phyloP scores from a whole-genome alignment of 2,888 invertebrate genomes.

The Desoria tigrina region DNA sequence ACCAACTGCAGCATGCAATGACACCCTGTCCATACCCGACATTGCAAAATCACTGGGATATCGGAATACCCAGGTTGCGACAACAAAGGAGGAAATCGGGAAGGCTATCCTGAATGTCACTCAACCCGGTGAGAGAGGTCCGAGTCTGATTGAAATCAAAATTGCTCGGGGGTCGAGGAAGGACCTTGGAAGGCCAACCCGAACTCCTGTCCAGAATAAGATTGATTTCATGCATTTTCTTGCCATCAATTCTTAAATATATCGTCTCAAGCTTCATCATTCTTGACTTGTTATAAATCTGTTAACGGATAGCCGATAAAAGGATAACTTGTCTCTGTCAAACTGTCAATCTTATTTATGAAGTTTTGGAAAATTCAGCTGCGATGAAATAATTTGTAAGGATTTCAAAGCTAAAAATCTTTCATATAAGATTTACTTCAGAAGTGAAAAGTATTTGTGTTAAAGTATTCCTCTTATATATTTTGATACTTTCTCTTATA shows the following conservation, averaged over 20 bases:
- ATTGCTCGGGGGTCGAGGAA: constrained; percentile 56
- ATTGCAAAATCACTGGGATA: constrained; percentile 49
- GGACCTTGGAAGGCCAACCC: constrained; percentile 58
- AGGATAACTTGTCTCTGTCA: no score
- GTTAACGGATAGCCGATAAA: no score
- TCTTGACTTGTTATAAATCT: no score
- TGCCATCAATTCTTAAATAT: constrained; percentile 49
- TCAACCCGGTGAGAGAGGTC: constrained; percentile 54
- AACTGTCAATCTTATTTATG: no score
- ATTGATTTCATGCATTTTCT: constrained; percentile 59
- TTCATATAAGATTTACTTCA: no score
- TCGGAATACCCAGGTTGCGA: constrained; percentile 53
- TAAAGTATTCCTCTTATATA: no score
- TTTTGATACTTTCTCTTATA: no score
- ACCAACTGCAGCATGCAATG: constrained; percentile 54
- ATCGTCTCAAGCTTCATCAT: no score
- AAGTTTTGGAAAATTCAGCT: no score
- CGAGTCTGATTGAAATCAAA: constrained; percentile 57
- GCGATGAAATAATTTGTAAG: no score
- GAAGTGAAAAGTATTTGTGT: no score
- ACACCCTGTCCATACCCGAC: constrained; percentile 43
- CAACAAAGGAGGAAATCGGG: constrained; percentile 55
- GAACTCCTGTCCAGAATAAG: constrained; percentile 59
- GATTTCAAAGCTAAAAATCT: no score
- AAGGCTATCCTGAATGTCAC: constrained; percentile 51